These are phyloP conservation scores for Aurelia sp. DNA, from an alignment of 30 jellyfish, hydroid and myxozoan species.

Conservation along the genomic window DNA sequence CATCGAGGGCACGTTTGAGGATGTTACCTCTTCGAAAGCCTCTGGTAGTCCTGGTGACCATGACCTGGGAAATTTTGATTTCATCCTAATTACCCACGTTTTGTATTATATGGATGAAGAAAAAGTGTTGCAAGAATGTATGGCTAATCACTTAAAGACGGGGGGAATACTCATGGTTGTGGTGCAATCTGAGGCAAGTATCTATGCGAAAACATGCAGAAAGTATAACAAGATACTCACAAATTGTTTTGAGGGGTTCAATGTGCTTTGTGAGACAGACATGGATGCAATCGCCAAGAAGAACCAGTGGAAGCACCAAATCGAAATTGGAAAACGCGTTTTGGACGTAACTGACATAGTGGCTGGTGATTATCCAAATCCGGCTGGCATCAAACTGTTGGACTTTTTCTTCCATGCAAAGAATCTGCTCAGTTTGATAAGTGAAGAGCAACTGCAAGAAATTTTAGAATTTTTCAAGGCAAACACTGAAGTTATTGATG, in stretches of 20 bases:
- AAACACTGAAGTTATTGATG: slow-evolving; percentile 23
- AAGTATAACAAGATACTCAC: slow-evolving; percentile 11
- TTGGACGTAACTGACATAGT: slow-evolving; percentile 57
- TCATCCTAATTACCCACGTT: slow-evolving; percentile 48
- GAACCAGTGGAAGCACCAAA: slow-evolving; percentile 22
- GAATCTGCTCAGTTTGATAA: slow-evolving; percentile 7
- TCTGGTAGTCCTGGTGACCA: neutral
- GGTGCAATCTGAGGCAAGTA: slow-evolving; percentile 64
- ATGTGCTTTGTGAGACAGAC: slow-evolving; percentile 38
- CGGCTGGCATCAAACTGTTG: slow-evolving; percentile 51
- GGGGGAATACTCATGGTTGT: slow-evolving; percentile 59
- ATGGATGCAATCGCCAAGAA: slow-evolving; percentile 45
- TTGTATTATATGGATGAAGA: slow-evolving; percentile 68
- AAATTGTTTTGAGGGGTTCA: slow-evolving; percentile 42
- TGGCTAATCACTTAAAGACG: slow-evolving; percentile 29
- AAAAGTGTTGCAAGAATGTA: slow-evolving; percentile 36
- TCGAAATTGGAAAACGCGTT: slow-evolving; percentile 43
- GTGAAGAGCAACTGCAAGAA: slow-evolving; percentile 9
- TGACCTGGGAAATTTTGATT: slow-evolving; percentile 3
- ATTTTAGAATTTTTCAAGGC: slow-evolving; percentile 50
- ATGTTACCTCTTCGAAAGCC: neutral
- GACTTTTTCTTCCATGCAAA: slow-evolving; percentile 75
- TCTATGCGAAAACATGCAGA: slow-evolving; percentile 62
- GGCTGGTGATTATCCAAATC: neutral
- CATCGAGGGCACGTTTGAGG: slow-evolving; percentile 41